phyloP scores from a whole-genome alignment of 1,140 invertebrate species.

The Listronotus bonariensis region DNA sequence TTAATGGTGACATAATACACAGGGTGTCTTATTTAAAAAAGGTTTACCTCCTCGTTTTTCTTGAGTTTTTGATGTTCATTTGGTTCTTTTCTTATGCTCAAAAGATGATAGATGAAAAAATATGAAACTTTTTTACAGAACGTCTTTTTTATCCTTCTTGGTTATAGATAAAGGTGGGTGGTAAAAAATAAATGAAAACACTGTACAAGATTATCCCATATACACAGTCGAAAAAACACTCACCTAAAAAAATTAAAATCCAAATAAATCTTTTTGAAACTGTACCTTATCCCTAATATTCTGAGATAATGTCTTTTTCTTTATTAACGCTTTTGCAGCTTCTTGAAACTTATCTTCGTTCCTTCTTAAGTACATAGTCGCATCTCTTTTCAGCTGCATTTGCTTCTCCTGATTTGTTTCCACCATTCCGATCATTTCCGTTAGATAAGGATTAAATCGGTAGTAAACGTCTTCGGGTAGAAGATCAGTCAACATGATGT shows the following conservation, averaged over 20 bases:
- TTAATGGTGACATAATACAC: no score
- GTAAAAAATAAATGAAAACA: no score
- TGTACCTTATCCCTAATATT: conserved; percentile 59
- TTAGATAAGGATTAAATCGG: conserved; percentile 89
- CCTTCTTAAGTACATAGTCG: conserved; percentile 74
- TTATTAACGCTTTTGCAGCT: conserved; percentile 59
- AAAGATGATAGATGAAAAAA: no score
- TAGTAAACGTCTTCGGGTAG: conserved; percentile 80
- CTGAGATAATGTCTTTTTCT: conserved; percentile 56
- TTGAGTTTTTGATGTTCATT: no score
- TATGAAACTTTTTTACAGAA: no score
- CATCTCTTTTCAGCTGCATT: conserved; percentile 66
- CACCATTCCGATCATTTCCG: conserved; percentile 80
- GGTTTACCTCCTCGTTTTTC: no score
- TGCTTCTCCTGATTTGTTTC: conserved; percentile 77
- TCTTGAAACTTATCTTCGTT: conserved; percentile 77
- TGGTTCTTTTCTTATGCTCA: no score
- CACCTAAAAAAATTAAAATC: conserved; percentile 28
- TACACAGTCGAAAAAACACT: neutral
- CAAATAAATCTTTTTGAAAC: conserved; percentile 35
- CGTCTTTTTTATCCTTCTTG: no score
- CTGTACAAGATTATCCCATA: no score
- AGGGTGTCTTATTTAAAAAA: no score
- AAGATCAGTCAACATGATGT: conserved; percentile 81
- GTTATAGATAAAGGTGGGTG: no score